Conservation (phyloP, 2,113 vertebrate species). For the Ceyx cyanopectus region DNA sequence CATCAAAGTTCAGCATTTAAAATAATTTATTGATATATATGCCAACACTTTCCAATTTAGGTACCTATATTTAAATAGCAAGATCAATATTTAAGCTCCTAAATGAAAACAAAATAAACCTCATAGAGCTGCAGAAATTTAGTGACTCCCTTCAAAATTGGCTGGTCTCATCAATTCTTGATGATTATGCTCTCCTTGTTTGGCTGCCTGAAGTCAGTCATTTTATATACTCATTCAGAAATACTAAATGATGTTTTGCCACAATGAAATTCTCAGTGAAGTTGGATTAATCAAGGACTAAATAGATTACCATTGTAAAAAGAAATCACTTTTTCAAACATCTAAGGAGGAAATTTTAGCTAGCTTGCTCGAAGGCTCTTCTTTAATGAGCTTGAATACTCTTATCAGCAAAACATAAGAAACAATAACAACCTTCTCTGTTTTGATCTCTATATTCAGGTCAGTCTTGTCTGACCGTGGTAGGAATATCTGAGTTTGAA, state of each 20-base stretch:
- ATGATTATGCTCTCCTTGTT: neutral
- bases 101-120: neutral
- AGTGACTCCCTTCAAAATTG: neutral
- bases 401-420: neutral
- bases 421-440: neutral
- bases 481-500: neutral
- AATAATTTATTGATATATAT: neutral
- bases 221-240: neutral
- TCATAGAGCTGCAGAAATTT: neutral
- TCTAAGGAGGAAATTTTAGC: neutral
- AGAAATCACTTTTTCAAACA: neutral
- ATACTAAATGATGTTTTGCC: neutral
- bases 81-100: neutral
- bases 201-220: neutral
- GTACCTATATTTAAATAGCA: neutral
- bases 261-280: neutral
- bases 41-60: neutral
- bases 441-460: constrained; percentile 10
- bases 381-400: constrained; percentile 12
- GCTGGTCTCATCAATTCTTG: neutral
- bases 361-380: neutral
- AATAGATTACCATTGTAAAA: neutral
- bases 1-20: neutral
- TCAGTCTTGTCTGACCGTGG: neutral
- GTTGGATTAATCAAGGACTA: neutral